phyloP scores from a whole-genome alignment of 1,140 invertebrate genomes.

The Anastrepha ludens region DNA sequence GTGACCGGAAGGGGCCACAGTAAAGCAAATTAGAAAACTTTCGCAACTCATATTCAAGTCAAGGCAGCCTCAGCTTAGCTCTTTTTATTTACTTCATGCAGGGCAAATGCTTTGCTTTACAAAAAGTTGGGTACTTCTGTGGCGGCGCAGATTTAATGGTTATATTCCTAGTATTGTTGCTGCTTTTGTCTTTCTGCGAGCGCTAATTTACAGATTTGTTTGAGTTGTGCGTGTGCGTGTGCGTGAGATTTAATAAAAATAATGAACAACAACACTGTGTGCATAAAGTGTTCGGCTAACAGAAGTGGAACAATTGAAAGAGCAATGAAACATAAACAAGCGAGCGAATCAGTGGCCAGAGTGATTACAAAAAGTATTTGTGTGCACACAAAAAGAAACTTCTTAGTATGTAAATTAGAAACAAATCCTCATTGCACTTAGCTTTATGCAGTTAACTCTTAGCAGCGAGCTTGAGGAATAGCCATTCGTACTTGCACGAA shows the following conservation, averaged over 20 bases:
- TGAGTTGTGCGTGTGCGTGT: slow-evolving; percentile 27
- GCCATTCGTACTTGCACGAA: too few species aligned
- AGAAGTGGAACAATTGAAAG: not conserved
- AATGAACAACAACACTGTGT: not conserved
- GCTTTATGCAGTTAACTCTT: too few species aligned
- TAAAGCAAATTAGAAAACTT: slow-evolving; percentile 50
- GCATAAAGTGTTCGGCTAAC: not conserved
- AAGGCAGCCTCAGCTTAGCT: not conserved
- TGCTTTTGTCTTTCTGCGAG: not conserved
- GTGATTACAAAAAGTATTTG: not conserved
- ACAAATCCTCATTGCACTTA: too few species aligned
- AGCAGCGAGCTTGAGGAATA: too few species aligned
- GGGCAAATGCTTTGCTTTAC: not conserved
- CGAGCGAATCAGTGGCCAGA: not conserved
- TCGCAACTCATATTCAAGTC: not conserved
- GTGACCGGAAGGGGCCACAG: slow-evolving; percentile 39
- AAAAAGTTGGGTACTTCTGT: not conserved
- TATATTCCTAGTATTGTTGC: not conserved
- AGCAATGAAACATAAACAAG: not conserved
- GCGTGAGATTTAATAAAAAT: not conserved
- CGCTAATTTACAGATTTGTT: slow-evolving; percentile 44
- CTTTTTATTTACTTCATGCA: not conserved
- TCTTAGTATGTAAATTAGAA: too few species aligned
- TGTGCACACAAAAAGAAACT: not conserved
- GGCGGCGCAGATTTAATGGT: not conserved